These are phyloP conservation scores for Notothenia coriiceps DNA, from an alignment of 2,113 vertebrate species.

Conservation along the genomic window DNA sequence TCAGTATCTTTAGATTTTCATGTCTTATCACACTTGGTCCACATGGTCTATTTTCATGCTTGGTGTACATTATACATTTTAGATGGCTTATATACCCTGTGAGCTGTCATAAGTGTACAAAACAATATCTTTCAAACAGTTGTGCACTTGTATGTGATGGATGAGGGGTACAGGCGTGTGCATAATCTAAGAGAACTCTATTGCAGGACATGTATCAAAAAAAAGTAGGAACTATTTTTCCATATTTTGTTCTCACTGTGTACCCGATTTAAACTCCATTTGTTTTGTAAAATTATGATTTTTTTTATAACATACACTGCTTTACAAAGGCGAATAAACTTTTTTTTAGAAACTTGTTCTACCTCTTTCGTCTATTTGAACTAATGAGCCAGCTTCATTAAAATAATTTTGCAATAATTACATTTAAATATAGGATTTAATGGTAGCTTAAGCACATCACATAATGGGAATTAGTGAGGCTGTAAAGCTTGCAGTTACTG, in stretches of 20 bases:
- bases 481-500: neutral
- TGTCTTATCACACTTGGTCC: slow-evolving; percentile 56
- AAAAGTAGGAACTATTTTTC: neutral
- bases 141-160: slow-evolving; percentile 24
- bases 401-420: neutral
- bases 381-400: neutral
- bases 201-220: neutral
- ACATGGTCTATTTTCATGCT: slow-evolving; percentile 34
- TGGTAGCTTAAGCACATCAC: neutral
- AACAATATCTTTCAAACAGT: slow-evolving; percentile 47
- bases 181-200: slow-evolving; percentile 32
- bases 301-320: neutral
- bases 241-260: neutral
- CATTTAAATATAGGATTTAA: neutral
- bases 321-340: neutral
- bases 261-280: neutral
- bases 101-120: slow-evolving; percentile 25
- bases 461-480: neutral
- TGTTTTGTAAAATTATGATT: neutral
- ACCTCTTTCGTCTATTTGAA: neutral
- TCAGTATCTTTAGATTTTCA: slow-evolving; percentile 23
- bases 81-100: slow-evolving; percentile 6
- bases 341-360: neutral
- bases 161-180: neutral
- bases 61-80: slow-evolving; percentile 50